phyloP scores from a whole-genome alignment of 2,888 invertebrate genomes.

The Atherix ibis region DNA sequence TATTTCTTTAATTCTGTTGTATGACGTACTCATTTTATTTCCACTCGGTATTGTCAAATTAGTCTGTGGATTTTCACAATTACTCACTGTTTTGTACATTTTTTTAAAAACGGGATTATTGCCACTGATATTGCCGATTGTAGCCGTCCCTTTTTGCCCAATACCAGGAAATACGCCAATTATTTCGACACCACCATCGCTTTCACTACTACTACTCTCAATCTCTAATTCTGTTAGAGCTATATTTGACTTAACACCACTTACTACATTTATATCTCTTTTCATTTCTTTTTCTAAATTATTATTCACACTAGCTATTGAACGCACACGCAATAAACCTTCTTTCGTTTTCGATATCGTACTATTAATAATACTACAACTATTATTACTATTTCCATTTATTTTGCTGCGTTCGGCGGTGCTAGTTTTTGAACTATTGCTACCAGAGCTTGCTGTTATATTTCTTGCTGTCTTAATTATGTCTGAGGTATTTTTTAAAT shows the following conservation, averaged over 20 bases:
- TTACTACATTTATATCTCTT: neutral
- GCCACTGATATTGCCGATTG: constrained; percentile 10
- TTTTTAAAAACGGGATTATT: too few relatives aligned
- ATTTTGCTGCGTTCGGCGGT: neutral
- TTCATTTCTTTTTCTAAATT: constrained; percentile 6
- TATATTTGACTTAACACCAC: neutral
- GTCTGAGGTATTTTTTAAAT: constrained; percentile 25
- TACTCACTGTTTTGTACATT: constrained; percentile 10
- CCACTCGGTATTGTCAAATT: constrained; percentile 2
- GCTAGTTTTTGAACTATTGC: constrained; percentile 1
- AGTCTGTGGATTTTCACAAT: too few relatives aligned
- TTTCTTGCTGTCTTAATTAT: constrained; percentile 28
- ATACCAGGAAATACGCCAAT: constrained; percentile 26
- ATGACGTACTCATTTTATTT: constrained; percentile 2
- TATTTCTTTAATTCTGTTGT: neutral
- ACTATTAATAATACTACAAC: constrained; percentile 1
- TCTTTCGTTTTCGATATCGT: too few relatives aligned
- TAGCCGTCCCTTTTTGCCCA: too few relatives aligned
- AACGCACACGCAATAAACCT: constrained; percentile 10
- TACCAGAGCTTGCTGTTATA: constrained; percentile 14
- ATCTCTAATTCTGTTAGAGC: constrained; percentile 9
- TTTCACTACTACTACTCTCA: constrained; percentile 26
- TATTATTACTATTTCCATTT: neutral
- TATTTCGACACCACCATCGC: constrained; percentile 30
- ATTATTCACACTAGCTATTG: constrained; percentile 11